Percentiles rank a stretch among this genome's conserved stretches.
Evolutionary conservation across 2,113 vertebrate species (phyloP).

Genomic region (Istiophorus platypterus): DNA sequence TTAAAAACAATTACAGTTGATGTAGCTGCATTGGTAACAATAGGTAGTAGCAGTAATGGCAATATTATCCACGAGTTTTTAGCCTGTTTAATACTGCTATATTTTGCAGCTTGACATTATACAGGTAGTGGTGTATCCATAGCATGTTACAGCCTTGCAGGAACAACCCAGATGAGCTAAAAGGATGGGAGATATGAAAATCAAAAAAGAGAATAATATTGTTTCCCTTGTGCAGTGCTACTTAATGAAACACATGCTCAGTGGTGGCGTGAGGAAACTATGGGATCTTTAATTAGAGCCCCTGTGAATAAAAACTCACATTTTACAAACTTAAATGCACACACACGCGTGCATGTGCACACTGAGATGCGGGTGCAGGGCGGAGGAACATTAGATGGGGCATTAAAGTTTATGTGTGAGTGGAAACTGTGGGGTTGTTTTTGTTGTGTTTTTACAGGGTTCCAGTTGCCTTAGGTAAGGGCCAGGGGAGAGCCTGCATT

Average conservation of each 20-base stretch:
- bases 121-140: background rate
- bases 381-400: constrained; percentile 62
- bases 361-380: background rate
- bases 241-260: constrained; percentile 10
- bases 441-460: constrained; percentile 72
- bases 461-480: constrained; percentile 68
- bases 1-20: background rate
- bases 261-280: constrained; percentile 23
- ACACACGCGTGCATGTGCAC: background rate
- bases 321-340: constrained; percentile 43
- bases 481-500: constrained; percentile 64
- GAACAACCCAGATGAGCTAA: constrained; percentile 9
- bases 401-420: constrained; percentile 74
- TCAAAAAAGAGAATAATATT: background rate
- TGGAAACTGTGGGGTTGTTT: constrained; percentile 76
- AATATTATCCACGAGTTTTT: background rate
- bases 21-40: background rate
- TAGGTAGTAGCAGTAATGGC: background rate
- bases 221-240: background rate
- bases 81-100: background rate
- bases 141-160: background rate
- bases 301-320: constrained; percentile 52
- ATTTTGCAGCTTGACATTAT: background rate
- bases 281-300: constrained; percentile 42
- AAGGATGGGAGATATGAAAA: background rate